Conservation (phyloP, 2,797 vertebrate species). For the Salmo trutta region DNA sequence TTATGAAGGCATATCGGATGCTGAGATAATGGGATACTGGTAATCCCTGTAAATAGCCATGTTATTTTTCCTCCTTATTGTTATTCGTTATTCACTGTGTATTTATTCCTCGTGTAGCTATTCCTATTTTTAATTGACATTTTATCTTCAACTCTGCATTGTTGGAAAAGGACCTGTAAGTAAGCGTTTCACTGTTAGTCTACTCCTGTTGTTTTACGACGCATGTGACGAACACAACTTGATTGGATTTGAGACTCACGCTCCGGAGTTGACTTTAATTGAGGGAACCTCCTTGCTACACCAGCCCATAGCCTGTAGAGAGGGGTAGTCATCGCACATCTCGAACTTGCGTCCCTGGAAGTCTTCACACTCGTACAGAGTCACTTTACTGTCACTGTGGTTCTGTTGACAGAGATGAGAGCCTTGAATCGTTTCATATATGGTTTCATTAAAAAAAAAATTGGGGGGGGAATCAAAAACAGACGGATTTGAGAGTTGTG, state of each 20-base stretch:
- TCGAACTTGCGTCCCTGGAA: slow-evolving; percentile 96
- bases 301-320: slow-evolving; percentile 97
- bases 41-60: too few species aligned
- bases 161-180: too few species aligned
- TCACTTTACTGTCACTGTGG: slow-evolving; percentile 90
- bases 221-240: too few species aligned
- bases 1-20: not conserved
- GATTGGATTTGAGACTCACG: slow-evolving; percentile 76
- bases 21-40: not conserved
- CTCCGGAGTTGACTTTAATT: slow-evolving; percentile 92
- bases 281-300: slow-evolving; percentile 93
- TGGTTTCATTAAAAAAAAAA: not conserved
- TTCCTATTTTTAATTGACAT: too few species aligned
- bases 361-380: slow-evolving; percentile 90
- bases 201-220: too few species aligned
- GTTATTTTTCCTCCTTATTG: too few species aligned
- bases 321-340: slow-evolving; percentile 93
- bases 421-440: not conserved
- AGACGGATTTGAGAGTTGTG: not conserved
- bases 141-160: too few species aligned
- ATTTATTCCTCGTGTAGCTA: too few species aligned
- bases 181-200: too few species aligned
- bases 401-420: slow-evolving; percentile 57
- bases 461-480: too few species aligned
- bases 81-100: too few species aligned